These are phyloP conservation scores for Paradisaea rubra DNA, from an alignment of 2,113 vertebrate genomes.

Conservation along the genomic window DNA sequence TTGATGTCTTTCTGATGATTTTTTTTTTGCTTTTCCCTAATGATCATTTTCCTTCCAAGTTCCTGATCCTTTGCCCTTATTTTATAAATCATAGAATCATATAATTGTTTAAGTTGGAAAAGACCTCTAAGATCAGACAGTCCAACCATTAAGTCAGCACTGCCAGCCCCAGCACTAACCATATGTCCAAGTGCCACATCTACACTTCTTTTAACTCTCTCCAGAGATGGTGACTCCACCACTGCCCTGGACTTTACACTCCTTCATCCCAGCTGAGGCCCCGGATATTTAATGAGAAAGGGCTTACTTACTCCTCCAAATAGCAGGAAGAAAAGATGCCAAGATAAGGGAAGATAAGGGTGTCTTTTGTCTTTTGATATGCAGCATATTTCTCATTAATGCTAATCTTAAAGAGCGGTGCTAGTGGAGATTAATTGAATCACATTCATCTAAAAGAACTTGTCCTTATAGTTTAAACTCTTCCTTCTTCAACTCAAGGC, in stretches of 20 bases:
- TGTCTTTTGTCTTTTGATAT: background rate
- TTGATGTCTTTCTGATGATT: slow-evolving; percentile 6
- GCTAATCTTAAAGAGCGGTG: background rate
- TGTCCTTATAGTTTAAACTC: background rate
- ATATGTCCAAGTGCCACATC: background rate
- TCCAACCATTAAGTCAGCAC: background rate
- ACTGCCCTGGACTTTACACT: background rate
- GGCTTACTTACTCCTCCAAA: background rate
- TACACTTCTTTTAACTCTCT: background rate
- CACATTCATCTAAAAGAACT: background rate
- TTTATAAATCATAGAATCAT: slow-evolving; percentile 1
- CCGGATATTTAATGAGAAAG: background rate
- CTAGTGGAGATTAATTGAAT: background rate
- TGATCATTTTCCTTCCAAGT: slow-evolving; percentile 29
- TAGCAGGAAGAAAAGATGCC: background rate
- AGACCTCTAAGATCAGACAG: background rate
- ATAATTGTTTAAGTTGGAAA: background rate
- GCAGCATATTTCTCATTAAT: background rate
- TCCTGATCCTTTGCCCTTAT: slow-evolving; percentile 3
- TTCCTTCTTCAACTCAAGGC: background rate
- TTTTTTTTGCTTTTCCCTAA: slow-evolving; percentile 6
- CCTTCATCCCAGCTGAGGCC: background rate
- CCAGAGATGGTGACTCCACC: background rate
- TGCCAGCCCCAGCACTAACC: background rate
- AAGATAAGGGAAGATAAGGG: background rate